phyloP scores from a whole-genome alignment of 1,140 invertebrate species.

The Diachasma alloeum region DNA sequence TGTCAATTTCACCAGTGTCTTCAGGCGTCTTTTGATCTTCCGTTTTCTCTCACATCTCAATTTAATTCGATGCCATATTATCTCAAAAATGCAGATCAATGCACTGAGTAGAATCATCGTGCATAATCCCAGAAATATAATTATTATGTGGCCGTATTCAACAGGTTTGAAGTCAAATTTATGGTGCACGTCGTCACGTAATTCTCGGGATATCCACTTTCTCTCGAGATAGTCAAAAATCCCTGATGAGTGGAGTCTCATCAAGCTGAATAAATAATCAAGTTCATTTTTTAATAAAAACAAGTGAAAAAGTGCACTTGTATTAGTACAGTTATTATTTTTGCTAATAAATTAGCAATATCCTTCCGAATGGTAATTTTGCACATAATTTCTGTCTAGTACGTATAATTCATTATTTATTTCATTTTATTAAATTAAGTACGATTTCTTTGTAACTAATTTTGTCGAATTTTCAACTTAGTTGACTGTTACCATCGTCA shows the following conservation, averaged over 20 bases:
- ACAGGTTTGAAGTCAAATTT: conserved; percentile 37
- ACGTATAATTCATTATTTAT: too few relatives aligned
- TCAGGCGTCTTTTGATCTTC: neutral
- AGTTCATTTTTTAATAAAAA: neutral
- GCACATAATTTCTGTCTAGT: too few relatives aligned
- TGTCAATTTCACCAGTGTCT: neutral
- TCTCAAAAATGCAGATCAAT: conserved; percentile 45
- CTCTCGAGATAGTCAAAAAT: conserved; percentile 44
- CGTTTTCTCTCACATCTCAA: neutral
- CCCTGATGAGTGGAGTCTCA: conserved; percentile 38
- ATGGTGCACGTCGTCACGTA: neutral
- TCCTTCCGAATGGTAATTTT: too few relatives aligned
- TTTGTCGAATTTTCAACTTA: too few relatives aligned
- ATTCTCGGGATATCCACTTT: conserved; percentile 41
- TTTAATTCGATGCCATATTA: conserved; percentile 34
- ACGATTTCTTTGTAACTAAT: too few relatives aligned
- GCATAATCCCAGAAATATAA: conserved; percentile 29
- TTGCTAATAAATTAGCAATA: too few relatives aligned
- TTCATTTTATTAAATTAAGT: too few relatives aligned
- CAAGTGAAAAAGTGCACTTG: too few relatives aligned
- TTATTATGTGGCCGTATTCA: conserved; percentile 39
- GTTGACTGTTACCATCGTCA: too few relatives aligned
- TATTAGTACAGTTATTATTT: too few relatives aligned
- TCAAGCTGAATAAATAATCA: conserved; percentile 34
- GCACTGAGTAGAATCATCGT: conserved; percentile 34